A percentile compares a stretch with the other conserved stretches of the same genome.
Conservation (phyloP, 2,888 invertebrate species). For the Rhagonycha fulva region DNA sequence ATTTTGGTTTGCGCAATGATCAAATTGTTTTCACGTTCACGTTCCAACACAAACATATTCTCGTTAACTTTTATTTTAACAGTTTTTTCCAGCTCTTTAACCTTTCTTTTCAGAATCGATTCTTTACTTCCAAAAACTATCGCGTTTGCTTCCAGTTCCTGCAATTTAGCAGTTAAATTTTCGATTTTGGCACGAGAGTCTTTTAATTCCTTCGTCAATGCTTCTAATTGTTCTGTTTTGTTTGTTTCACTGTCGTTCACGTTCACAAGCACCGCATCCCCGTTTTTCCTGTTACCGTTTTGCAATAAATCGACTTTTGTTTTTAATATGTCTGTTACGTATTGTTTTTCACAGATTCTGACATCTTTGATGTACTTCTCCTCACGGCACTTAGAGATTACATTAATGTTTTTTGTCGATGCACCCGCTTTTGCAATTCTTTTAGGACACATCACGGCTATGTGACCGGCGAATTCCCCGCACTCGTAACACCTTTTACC, state of each 20-base stretch:
- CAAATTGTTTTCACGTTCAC: conserved; percentile 51
- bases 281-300: conserved; percentile 19
- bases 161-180: conserved; percentile 42
- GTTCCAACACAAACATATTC: conserved; percentile 40
- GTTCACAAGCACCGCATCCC: conserved; percentile 8
- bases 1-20: conserved; percentile 52
- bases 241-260: conserved; percentile 4
- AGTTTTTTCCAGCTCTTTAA: conserved; percentile 33
- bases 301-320: conserved; percentile 73
- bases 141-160: conserved; percentile 51
- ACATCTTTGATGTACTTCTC: too few relatives aligned
- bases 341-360: conserved; percentile 58
- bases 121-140: conserved; percentile 55
- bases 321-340: conserved; percentile 81
- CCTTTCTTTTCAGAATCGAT: conserved; percentile 43
- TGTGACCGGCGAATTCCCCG: too few relatives aligned
- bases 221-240: conserved; percentile 39
- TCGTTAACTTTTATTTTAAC: conserved; percentile 37
- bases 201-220: conserved; percentile 47
- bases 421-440: too few relatives aligned
- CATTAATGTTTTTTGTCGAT: too few relatives aligned
- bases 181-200: conserved; percentile 49
- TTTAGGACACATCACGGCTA: too few relatives aligned
- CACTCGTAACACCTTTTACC: too few relatives aligned
- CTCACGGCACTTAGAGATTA: too few relatives aligned